Base-by-base conservation (phyloP, 1,140 invertebrate species). In the Eumeta japonica region DNA sequence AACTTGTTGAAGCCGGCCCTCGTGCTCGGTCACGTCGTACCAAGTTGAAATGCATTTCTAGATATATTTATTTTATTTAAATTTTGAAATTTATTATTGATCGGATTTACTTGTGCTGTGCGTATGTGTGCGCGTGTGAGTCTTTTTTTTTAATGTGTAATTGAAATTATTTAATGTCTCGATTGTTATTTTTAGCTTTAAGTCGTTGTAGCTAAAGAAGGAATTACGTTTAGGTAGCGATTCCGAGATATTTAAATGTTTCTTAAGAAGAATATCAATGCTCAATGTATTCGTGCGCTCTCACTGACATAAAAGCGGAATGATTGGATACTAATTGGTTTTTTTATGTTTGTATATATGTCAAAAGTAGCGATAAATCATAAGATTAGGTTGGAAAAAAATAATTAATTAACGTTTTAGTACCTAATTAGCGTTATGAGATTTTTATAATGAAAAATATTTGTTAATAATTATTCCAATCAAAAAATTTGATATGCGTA, bases 31-130 rank as follows among this genome's bases (percentile, higher is more conserved):
- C 37, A 62, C 56, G 68, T 73, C 68, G 68, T 73, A 73, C 68
- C 68, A 59, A 62, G 62, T 71, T 53, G 35, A 62, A 73, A 58
- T 73, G 68, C 68, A 73, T 73, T 73, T 73, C 55, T 71, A 73
- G 61, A 58, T 54, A 48, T 68, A 71, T 68, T 70, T 66, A 67
- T 67, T 55, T 62, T 61, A 63, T 64, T 70, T 70, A 70, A 70
- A 70, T 59, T 24, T 7, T 24, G 58, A 70, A 63, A 59, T 41
- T 7, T 24, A 24, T 24, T 62, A 53, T 55, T 56, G 52, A 61
- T 65, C 51, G 58, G 54, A 54, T 58, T 53, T 51, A 56, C 62
- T 30, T 57, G 62, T 62, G 62, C 62, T 68, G 64, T 68, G 66
- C 66, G 59, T 67, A 62, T 59, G 58, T 63, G 57, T 54, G 52